Evolutionary conservation across 1,140 invertebrate species (phyloP).

Genomic region (Coenobita brevimanus): DNA sequence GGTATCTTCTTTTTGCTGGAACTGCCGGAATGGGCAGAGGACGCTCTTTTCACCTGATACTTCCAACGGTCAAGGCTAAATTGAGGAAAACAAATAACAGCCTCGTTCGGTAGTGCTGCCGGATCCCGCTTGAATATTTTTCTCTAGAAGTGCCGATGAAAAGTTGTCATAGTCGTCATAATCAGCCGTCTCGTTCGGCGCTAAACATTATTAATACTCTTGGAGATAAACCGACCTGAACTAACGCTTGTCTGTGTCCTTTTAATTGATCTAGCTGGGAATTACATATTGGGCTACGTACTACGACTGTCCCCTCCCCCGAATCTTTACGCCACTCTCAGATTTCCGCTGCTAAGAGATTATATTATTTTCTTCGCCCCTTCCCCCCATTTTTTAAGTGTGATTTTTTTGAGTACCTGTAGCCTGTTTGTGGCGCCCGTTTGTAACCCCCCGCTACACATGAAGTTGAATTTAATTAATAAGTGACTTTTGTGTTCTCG

Average conservation of each 20-base stretch:
- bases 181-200: conserved; percentile 12
- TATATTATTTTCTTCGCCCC: background rate
- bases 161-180: too few relatives aligned
- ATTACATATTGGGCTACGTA: conserved; percentile 38
- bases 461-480: conserved; percentile 27
- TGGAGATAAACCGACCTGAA: conserved; percentile 39
- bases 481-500: conserved; percentile 29
- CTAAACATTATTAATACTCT: conserved; percentile 31
- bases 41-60: too few relatives aligned
- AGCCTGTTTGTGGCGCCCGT: conserved; percentile 57
- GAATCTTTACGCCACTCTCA: background rate
- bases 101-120: too few relatives aligned
- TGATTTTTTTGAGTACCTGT: conserved; percentile 50
- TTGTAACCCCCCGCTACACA: conserved; percentile 46
- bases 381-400: background rate
- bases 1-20: conserved; percentile 5
- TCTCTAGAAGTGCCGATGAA: too few relatives aligned
- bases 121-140: too few relatives aligned
- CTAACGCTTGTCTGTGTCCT: conserved; percentile 41
- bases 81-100: too few relatives aligned
- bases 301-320: conserved; percentile 5
- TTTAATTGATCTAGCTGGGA: conserved; percentile 42
- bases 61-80: too few relatives aligned
- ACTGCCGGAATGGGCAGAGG: background rate
- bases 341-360: background rate